Evolutionary conservation across 2,888 invertebrate genomes (phyloP).

Genomic region (Noctua comes): DNA sequence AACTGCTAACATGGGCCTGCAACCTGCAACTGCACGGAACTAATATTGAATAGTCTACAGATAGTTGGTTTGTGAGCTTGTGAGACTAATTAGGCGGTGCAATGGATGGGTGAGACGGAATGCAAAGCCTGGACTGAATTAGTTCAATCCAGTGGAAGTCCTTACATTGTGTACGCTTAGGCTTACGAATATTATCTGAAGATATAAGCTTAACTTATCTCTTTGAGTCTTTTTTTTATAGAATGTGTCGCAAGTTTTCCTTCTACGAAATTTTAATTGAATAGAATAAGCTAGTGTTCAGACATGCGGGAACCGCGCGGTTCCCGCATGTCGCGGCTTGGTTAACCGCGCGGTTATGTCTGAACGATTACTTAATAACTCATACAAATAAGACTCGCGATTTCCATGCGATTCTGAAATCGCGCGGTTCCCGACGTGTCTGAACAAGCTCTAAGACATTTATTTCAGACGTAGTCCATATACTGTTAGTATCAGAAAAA

Average conservation of each 20-base stretch:
- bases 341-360: too few relatives aligned
- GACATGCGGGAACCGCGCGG: too few relatives aligned
- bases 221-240: not conserved
- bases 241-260: not conserved
- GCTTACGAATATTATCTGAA: not conserved
- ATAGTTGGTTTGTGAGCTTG: not conserved
- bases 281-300: too few relatives aligned
- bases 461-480: too few relatives aligned
- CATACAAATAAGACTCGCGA: too few relatives aligned
- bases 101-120: not conserved
- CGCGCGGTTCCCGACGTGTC: too few relatives aligned
- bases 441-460: too few relatives aligned
- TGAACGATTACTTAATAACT: too few relatives aligned
- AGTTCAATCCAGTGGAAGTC: not conserved
- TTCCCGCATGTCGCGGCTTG: too few relatives aligned
- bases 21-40: not conserved
- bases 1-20: not conserved
- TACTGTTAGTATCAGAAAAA: too few relatives aligned
- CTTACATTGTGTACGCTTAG: not conserved
- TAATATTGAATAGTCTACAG: not conserved
- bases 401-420: too few relatives aligned
- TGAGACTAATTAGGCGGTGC: not conserved
- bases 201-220: not conserved
- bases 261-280: too few relatives aligned
- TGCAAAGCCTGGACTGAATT: not conserved